Evolutionary conservation across 1,140 invertebrate genomes (phyloP).

Genomic region (Hirudo medicinalis): DNA sequence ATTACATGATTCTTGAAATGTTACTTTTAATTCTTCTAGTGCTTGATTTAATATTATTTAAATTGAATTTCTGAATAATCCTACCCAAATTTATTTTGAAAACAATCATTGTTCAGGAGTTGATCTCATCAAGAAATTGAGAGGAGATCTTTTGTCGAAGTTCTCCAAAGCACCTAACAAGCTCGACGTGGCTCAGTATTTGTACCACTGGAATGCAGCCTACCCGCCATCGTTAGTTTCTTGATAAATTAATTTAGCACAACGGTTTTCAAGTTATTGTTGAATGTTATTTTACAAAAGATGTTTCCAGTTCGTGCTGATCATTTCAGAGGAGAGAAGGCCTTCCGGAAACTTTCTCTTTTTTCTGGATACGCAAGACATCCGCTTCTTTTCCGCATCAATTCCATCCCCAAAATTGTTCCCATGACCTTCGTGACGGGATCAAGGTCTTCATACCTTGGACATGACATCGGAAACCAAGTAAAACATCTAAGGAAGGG

Average conservation of each 20-base stretch:
- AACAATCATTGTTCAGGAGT: slow-evolving; percentile 49
- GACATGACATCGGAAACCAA: slow-evolving; percentile 62
- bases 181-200: slow-evolving; percentile 71
- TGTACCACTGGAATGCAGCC: slow-evolving; percentile 90
- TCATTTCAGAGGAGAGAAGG: slow-evolving; percentile 67
- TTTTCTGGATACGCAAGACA: slow-evolving; percentile 88
- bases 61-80: too few relatives aligned
- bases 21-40: neutral
- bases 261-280: neutral
- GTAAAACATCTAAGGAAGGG: slow-evolving; percentile 55
- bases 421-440: slow-evolving; percentile 84
- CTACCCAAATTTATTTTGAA: too few relatives aligned
- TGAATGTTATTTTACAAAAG: neutral
- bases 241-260: too few relatives aligned
- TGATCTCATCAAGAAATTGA: slow-evolving; percentile 65
- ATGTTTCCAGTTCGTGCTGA: neutral
- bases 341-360: slow-evolving; percentile 77
- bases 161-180: slow-evolving; percentile 57
- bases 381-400: slow-evolving; percentile 73
- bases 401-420: slow-evolving; percentile 55
- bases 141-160: slow-evolving; percentile 75
- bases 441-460: slow-evolving; percentile 81
- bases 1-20: neutral
- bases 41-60: neutral
- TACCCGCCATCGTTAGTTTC: slow-evolving; percentile 44